Conservation (phyloP, 2,797 vertebrate species). For the Bovichtus diacanthus region DNA sequence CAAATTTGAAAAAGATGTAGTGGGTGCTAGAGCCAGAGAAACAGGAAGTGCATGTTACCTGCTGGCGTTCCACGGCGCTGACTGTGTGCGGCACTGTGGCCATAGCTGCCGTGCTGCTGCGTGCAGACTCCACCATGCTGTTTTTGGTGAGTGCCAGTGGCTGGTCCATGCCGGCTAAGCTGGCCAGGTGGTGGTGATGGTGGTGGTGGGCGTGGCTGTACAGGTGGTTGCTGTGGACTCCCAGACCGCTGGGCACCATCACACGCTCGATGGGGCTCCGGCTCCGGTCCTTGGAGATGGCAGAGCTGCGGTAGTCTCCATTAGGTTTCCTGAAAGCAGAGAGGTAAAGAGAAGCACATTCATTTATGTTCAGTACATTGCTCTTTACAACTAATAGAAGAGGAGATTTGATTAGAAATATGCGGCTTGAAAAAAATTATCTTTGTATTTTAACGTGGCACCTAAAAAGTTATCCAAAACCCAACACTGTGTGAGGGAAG, state of each 20-base stretch:
- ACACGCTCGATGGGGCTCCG: constrained; percentile 94
- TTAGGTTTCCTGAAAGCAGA: constrained; percentile 89
- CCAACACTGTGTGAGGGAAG: neutral
- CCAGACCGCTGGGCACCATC: constrained; percentile 85
- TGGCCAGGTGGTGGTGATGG: constrained; percentile 85
- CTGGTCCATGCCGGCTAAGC: constrained; percentile 93
- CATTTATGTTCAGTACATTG: neutral
- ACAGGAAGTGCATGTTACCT: constrained; percentile 82
- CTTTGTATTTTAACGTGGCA: neutral
- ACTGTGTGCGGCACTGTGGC: constrained; percentile 76
- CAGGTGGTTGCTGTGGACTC: constrained; percentile 89
- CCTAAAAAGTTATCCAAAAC: neutral
- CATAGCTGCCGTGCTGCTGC: constrained; percentile 70
- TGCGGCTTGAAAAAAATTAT: neutral
- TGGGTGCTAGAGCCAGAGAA: constrained; percentile 2
- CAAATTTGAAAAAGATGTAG: constrained; percentile 15
- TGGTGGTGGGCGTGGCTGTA: constrained; percentile 82
- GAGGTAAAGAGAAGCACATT: neutral
- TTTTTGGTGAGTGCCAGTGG: constrained; percentile 98
- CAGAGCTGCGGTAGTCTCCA: constrained; percentile 90
- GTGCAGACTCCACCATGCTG: constrained; percentile 88
- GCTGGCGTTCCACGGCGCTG: constrained; percentile 92
- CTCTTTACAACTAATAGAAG: neutral
- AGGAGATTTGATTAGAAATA: neutral
- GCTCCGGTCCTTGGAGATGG: constrained; percentile 89